Percentiles rank a stretch among this genome's conserved stretches.
Evolutionary conservation across 2,888 invertebrate species (phyloP).

Genomic region (Tribolium freemani): DNA sequence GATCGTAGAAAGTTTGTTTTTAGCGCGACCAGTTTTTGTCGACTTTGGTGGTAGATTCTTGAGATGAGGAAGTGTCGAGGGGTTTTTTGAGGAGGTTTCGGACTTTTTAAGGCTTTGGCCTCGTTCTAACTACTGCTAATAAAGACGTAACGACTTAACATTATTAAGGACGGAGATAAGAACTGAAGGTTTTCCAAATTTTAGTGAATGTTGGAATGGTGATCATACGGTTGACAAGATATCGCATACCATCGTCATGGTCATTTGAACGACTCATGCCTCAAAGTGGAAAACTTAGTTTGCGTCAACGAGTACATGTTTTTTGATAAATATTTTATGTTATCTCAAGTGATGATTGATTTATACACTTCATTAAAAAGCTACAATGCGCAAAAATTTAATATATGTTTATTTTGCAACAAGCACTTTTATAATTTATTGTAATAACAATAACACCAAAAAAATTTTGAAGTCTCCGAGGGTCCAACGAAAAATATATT

Average conservation of each 20-base stretch:
- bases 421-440: background rate
- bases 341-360: background rate
- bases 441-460: background rate
- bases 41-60: background rate
- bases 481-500: no score
- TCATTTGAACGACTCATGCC: background rate
- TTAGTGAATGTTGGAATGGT: constrained; percentile 15
- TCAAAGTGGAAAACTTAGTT: background rate
- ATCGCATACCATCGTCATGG: constrained; percentile 10
- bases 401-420: background rate
- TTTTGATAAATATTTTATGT: background rate
- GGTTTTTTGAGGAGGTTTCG: background rate
- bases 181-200: constrained; percentile 27
- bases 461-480: no score
- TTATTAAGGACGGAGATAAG: constrained; percentile 18
- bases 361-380: background rate
- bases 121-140: constrained; percentile 13
- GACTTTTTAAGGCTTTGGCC: constrained; percentile 12
- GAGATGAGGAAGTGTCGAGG: background rate
- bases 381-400: background rate
- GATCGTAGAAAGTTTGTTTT: constrained; percentile 11
- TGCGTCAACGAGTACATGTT: background rate
- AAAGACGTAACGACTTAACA: constrained; percentile 9
- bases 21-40: constrained; percentile 4
- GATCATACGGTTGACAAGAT: background rate